Percentiles rank a stretch among this genome's conserved stretches.
Evolutionary conservation across 2,888 invertebrate genomes (phyloP).

Genomic region (Tachystola acroxantha): DNA sequence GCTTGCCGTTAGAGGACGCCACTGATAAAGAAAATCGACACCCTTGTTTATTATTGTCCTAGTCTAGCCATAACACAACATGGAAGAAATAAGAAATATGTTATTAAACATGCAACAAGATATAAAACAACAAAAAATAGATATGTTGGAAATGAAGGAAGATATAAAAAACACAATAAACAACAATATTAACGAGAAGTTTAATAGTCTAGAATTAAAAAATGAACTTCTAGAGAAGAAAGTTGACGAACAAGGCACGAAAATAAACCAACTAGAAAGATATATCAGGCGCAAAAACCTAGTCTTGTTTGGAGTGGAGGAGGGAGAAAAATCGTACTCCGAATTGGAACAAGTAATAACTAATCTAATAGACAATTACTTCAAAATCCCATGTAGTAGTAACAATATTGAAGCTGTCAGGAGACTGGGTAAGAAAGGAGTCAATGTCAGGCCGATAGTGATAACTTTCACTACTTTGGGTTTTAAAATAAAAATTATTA

Average conservation of each 20-base stretch:
- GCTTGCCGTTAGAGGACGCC: no score
- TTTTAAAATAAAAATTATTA: neutral
- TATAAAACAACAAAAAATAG: constrained; percentile 14
- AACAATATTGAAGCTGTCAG: neutral
- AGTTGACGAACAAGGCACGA: neutral
- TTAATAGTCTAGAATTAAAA: neutral
- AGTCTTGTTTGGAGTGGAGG: neutral
- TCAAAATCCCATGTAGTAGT: neutral
- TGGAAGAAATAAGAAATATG: no score
- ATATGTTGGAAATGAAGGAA: constrained; percentile 16
- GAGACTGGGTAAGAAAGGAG: neutral
- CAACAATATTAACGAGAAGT: neutral
- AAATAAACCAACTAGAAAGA: neutral
- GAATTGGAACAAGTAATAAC: neutral
- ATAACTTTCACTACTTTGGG: neutral
- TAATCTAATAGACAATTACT: neutral
- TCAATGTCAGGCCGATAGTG: neutral
- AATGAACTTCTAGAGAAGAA: neutral
- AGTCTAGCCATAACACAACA: no score
- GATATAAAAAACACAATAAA: constrained; percentile 7
- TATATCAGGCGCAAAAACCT: neutral
- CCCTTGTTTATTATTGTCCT: no score
- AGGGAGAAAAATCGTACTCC: neutral
- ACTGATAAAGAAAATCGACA: no score
- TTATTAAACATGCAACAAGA: constrained; percentile 7